Evolutionary conservation across 2,888 invertebrate genomes (phyloP).

Genomic region (Cheilosia vulpina): DNA sequence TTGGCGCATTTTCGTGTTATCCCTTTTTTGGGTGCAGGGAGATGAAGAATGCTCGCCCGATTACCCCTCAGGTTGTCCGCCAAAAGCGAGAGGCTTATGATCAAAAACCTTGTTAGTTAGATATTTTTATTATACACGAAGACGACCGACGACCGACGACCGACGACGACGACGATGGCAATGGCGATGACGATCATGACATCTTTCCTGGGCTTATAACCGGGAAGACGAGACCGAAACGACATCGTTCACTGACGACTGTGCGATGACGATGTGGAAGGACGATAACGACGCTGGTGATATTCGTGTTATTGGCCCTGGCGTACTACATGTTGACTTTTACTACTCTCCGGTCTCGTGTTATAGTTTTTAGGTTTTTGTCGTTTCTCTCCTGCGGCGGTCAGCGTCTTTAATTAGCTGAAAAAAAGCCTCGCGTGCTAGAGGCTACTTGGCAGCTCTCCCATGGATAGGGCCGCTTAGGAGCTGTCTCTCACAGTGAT

Average conservation of each 20-base stretch:
- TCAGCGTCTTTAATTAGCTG: constrained; percentile 45
- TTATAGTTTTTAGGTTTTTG: constrained; percentile 52
- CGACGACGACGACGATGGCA: not conserved
- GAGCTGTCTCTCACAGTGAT: constrained; percentile 33
- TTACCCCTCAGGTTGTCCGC: constrained; percentile 15
- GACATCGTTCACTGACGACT: constrained; percentile 39
- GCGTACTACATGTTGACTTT: constrained; percentile 29
- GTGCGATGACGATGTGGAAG: constrained; percentile 20
- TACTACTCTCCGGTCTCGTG: constrained; percentile 30
- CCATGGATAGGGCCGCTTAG: not conserved
- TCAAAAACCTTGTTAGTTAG: constrained; percentile 52
- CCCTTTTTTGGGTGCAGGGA: constrained; percentile 8
- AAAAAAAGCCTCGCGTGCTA: constrained; percentile 43
- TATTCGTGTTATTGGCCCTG: constrained; percentile 41
- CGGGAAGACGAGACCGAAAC: constrained; percentile 24
- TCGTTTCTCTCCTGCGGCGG: constrained; percentile 5
- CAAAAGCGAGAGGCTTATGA: constrained; percentile 43
- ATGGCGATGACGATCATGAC: constrained; percentile 19
- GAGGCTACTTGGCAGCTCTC: constrained; percentile 5
- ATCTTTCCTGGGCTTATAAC: constrained; percentile 14
- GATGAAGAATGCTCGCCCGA: not conserved
- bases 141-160: constrained; percentile 10
- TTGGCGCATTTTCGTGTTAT: not conserved
- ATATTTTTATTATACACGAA: constrained; percentile 47
- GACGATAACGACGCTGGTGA: constrained; percentile 26